Base-by-base conservation (phyloP, 37 sponge, comb jelly and placozoan species). In the Oscarella lobularis region DNA sequence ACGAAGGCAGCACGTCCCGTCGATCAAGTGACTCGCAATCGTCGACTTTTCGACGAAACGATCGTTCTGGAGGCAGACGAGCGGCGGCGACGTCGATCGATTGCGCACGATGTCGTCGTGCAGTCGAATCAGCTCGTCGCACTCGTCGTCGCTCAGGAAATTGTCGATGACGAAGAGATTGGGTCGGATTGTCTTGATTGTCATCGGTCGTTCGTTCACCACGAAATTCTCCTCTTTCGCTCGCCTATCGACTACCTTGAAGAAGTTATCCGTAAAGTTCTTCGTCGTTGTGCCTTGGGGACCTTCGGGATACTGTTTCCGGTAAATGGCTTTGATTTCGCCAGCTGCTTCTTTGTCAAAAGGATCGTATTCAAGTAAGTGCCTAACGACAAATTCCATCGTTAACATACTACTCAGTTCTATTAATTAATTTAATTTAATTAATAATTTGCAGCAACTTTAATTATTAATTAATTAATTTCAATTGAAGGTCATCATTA, bases 111-210 rank as follows among this genome's bases (percentile, higher is more conserved):
- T 68, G 6, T 14, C 29, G 6, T 68, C 35, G 33, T 68, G 71
- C 71, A 29, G 4, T 30, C 71, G 29, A 4, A 29, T 4, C 6
- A 68, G 31, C 6, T 4, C 31, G 6, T 68, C 31, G 71, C 71
- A 68, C 31, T 68, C 71, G 31, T 68, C 71, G 71, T 68, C 71
- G 71, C 71, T 68, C 35, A 68, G 71, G 31, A 68, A 68, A 68
- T 68, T 20, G 6, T 68, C 31, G 29, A 68, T 30, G 31, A 68
- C 71, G 71, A 34, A 68, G 71, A 68, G 5, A 5, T 4, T 29
- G 5, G 6, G 29, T 32, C 33, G 31, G 5, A 68, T 32, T 14
- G 35, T 32, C 71, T 4, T 20, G 6, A 68, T 14, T 35, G 71
- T 29, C 4, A 68, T 20, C 4, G 6, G 6, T 4, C 71, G 6